phyloP scores from a whole-genome alignment of 2,113 vertebrate genomes.

The Ammodramus savannarum region DNA sequence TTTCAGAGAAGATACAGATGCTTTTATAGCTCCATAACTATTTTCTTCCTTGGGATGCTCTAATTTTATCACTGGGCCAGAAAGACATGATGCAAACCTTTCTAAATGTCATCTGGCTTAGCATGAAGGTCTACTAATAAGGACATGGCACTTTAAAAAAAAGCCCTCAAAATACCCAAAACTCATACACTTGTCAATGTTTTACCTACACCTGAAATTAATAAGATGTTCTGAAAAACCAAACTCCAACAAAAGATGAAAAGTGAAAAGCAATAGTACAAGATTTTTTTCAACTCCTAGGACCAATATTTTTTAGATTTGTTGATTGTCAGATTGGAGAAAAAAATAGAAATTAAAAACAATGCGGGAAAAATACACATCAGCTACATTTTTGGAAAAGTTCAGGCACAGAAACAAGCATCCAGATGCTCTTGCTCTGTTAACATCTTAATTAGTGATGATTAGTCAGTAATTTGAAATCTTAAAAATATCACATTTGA shows the following conservation, averaged over 20 bases:
- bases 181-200: background rate
- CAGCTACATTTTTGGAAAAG: background rate
- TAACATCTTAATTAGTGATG: background rate
- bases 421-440: background rate
- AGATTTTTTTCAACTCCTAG: background rate
- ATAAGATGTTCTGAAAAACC: background rate
- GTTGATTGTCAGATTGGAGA: background rate
- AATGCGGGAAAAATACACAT: background rate
- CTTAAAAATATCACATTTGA: background rate
- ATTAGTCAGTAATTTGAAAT: background rate
- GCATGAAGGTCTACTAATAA: background rate
- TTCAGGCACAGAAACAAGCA: background rate
- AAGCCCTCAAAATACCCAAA: background rate
- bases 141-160: background rate
- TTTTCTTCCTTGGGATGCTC: background rate
- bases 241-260: background rate
- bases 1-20: background rate
- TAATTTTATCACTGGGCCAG: background rate
- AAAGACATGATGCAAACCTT: background rate
- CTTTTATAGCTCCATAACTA: background rate
- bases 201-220: background rate
- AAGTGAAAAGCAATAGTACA: background rate
- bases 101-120: background rate
- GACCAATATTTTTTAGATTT: background rate
- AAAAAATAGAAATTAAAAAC: background rate